Base-by-base conservation (phyloP, 2,797 vertebrate species). In the Agapornis canus region DNA sequence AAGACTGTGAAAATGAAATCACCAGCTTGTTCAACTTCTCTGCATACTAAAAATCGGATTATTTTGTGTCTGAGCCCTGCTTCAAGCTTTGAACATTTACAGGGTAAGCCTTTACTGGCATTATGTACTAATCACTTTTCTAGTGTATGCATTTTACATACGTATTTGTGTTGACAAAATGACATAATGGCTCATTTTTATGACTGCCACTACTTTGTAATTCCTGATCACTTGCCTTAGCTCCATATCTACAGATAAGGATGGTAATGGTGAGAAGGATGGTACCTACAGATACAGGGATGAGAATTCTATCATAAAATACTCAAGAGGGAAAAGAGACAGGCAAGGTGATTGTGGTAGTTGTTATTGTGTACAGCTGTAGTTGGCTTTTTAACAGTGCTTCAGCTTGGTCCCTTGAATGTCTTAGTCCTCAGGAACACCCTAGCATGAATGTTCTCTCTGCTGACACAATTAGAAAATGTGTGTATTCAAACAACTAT, bases 101-200 rank as follows among this genome's bases (percentile, higher is more conserved):
- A 79, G 40, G 16, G 10, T 47, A 54, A 81, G 31, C 17, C 21
- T 83, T 92, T 72, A 13, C 54, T 76, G 54, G 6, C 7, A 0
- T 61, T 70, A 20, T 7, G 6, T 54, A 42, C 59, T 82, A 19
- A 49, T 75, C 15, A 20, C 19, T 81, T 85, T 13, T 66, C 39
- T 49, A 20, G 15, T 57, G 26, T 18, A 11, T 3, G 0, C 81
- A 16, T 70, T 88, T 92, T 82, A 40, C 31, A 12, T 25, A 10
- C 1, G 0, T 57, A 6, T 66, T 37, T 78, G 20, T 65, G 49
- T 16, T 57, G 79, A 61, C 49, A 26, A 69, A 49, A 48, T 5
- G 8, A n/a, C 10, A 19, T 0, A 0, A 0, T 43, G 9, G 26
- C 61, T 71, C 7, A 0, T 32, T 57, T 77, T 81, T 51, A 25